A percentile compares a stretch with the other conserved stretches of the same genome.
phyloP scores from a whole-genome alignment of 2,888 invertebrate species.

The Ceramica pisi region DNA sequence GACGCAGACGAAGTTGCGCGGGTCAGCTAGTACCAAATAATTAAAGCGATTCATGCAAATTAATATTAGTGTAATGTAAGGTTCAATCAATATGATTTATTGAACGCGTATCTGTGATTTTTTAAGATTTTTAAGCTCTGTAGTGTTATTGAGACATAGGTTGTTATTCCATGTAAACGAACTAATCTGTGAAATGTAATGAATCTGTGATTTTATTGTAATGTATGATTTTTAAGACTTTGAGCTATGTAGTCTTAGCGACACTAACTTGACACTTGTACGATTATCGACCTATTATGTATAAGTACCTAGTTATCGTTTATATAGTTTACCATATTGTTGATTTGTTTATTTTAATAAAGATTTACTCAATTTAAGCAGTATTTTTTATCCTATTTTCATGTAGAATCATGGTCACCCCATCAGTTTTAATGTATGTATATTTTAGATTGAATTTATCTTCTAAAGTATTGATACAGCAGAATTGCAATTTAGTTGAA shows the following conservation, averaged over 20 bases:
- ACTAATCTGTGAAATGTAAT: conserved; percentile 30
- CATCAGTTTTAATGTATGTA: not conserved
- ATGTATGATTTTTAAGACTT: conserved; percentile 44
- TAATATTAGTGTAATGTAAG: conserved; percentile 39
- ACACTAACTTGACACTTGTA: conserved; percentile 38
- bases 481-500: no score
- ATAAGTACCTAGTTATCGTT: conserved; percentile 38
- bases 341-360: conserved; percentile 36
- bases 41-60: conserved; percentile 38
- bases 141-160: conserved; percentile 28
- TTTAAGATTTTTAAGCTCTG: not conserved
- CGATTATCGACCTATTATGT: conserved; percentile 38
- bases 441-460: not conserved
- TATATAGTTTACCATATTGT: conserved; percentile 38
- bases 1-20: no score
- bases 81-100: conserved; percentile 41
- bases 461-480: not conserved
- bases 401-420: not conserved
- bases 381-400: no score
- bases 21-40: conserved; percentile 39
- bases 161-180: conserved; percentile 34
- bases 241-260: conserved; percentile 44
- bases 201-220: conserved; percentile 43
- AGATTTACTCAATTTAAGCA: conserved; percentile 22
- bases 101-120: conserved; percentile 36